These are phyloP conservation scores for Epinephelus moara DNA, from an alignment of 2,113 vertebrate genomes.

Conservation along the genomic window DNA sequence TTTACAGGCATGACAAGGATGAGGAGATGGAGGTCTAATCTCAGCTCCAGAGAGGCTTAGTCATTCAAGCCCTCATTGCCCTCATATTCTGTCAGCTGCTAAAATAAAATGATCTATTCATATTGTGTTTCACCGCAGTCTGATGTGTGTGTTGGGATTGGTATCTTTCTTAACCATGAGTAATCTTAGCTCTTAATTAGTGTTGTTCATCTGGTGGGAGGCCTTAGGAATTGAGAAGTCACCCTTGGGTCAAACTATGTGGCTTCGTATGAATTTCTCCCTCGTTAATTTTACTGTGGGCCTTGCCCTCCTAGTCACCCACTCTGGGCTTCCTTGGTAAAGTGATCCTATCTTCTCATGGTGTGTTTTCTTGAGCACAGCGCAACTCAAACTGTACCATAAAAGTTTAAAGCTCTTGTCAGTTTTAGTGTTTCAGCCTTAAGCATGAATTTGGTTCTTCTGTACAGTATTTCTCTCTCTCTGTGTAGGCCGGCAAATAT, in stretches of 20 bases:
- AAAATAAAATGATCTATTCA: constrained; percentile 73
- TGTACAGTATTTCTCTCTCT: not conserved
- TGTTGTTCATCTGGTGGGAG: constrained; percentile 66
- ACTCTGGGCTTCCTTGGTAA: constrained; percentile 44
- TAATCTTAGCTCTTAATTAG: constrained; percentile 72
- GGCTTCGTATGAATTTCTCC: constrained; percentile 58
- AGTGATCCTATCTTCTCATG: constrained; percentile 40
- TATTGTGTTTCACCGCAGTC: constrained; percentile 76
- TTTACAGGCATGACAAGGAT: constrained; percentile 71
- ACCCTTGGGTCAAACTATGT: constrained; percentile 55
- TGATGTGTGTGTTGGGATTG: constrained; percentile 59
- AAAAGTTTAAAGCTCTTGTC: constrained; percentile 38
- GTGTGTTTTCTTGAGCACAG: constrained; percentile 17
- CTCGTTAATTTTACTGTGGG: constrained; percentile 53
- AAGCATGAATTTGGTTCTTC: constrained; percentile 18
- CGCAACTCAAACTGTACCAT: constrained; percentile 41
- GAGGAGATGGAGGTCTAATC: constrained; percentile 69
- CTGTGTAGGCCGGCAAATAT: constrained; percentile 20
- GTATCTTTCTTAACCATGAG: constrained; percentile 62
- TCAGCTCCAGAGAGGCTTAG: constrained; percentile 64
- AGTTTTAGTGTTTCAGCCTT: constrained; percentile 19
- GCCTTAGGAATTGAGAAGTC: constrained; percentile 66
- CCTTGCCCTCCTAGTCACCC: constrained; percentile 29
- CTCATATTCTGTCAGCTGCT: constrained; percentile 75
- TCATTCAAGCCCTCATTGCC: constrained; percentile 73